Evolutionary conservation across 2,888 invertebrate genomes (phyloP).

Genomic region (Lasioglossum villosulum): DNA sequence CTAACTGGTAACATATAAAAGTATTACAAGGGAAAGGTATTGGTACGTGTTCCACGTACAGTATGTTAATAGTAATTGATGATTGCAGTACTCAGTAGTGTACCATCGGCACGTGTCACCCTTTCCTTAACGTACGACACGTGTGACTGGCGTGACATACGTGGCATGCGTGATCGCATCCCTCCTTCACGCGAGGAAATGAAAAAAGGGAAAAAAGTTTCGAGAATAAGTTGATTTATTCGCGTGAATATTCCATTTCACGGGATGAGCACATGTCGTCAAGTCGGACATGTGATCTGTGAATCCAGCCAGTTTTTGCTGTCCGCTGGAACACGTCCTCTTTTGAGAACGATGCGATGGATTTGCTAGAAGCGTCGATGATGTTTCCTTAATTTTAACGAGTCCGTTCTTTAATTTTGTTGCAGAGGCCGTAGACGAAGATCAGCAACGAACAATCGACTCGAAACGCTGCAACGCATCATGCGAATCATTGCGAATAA

Average conservation of each 20-base stretch:
- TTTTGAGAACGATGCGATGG: not conserved
- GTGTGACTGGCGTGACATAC: conserved; percentile 15
- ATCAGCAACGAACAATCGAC: conserved; percentile 69
- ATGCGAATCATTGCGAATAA: conserved; percentile 64
- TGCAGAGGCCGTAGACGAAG: conserved; percentile 82
- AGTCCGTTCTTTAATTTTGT: conserved; percentile 18
- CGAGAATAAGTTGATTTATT: conserved; percentile 15
- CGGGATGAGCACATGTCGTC: conserved; percentile 2
- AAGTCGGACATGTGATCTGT: conserved; percentile 7
- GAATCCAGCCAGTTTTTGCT: not conserved
- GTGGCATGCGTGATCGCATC: conserved; percentile 43
- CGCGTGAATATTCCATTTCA: conserved; percentile 17
- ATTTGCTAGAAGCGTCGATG: not conserved
- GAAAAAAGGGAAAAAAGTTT: not conserved
- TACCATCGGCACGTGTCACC: conserved; percentile 35
- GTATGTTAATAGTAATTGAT: not conserved
- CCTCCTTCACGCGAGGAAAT: not conserved
- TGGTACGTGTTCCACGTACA: not conserved
- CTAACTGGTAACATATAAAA: no score
- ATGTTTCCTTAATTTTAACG: not conserved
- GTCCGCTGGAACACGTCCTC: not conserved
- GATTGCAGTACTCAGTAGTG: conserved; percentile 32
- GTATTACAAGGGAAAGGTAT: no score
- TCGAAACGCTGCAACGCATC: conserved; percentile 69
- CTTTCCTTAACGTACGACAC: not conserved